Evolutionary conservation across 92 coral and sea anemone species (phyloP).

Genomic region (Zoanthus sociatus): DNA sequence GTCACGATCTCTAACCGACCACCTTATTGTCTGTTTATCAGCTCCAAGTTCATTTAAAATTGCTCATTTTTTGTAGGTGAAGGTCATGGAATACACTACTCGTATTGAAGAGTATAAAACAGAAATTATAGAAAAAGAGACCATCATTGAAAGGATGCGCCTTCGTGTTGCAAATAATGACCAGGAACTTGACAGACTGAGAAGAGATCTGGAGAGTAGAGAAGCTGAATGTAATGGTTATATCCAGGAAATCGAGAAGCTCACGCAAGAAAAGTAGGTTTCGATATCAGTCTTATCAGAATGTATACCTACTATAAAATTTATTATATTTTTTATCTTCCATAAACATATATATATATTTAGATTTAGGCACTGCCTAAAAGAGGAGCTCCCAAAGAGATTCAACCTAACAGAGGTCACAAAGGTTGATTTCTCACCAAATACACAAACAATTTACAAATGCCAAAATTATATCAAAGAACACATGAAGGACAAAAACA

Average conservation of each 20-base stretch:
- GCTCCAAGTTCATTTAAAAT: not conserved
- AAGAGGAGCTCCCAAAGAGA: too few species aligned
- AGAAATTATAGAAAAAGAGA: slow-evolving; percentile 88
- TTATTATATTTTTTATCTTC: not conserved
- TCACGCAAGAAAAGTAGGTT: slow-evolving; percentile 76
- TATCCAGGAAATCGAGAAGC: slow-evolving; percentile 81
- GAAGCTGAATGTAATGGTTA: slow-evolving; percentile 88
- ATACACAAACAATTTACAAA: too few species aligned
- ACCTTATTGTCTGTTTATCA: not conserved
- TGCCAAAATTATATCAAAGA: too few species aligned
- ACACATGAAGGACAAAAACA: too few species aligned
- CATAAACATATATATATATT: too few species aligned
- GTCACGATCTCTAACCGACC: too few species aligned
- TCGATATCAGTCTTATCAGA: not conserved
- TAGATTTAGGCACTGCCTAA: too few species aligned
- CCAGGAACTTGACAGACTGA: slow-evolving; percentile 76
- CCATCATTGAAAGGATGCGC: slow-evolving; percentile 80
- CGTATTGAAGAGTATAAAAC: slow-evolving; percentile 84
- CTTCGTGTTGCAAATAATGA: slow-evolving; percentile 79
- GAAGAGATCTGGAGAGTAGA: slow-evolving; percentile 85
- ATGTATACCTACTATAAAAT: not conserved
- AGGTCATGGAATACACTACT: slow-evolving; percentile 83
- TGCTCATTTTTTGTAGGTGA: slow-evolving; percentile 39
- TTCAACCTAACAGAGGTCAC: too few species aligned
- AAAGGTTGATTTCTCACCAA: too few species aligned